phyloP scores from a whole-genome alignment of 2,113 vertebrate species.

The Casuarius casuarius region DNA sequence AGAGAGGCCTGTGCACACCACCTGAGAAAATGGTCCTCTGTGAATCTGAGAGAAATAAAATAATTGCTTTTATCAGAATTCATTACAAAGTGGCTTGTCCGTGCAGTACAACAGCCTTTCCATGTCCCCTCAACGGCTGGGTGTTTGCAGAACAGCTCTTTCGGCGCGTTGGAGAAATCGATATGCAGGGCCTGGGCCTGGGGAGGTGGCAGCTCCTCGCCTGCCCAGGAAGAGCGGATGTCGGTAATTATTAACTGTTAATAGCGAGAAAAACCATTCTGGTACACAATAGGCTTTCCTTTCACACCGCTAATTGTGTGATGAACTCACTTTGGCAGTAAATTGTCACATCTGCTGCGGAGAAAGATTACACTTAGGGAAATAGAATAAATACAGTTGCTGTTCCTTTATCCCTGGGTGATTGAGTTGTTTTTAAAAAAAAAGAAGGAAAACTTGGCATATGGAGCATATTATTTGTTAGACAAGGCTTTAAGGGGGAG shows the following conservation, averaged over 20 bases:
- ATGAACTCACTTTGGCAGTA: conserved; percentile 75
- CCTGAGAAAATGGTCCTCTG: not conserved
- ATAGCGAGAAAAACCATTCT: conserved; percentile 75
- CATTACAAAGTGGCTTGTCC: not conserved
- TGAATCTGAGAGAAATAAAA: not conserved
- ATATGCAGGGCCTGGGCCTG: not conserved
- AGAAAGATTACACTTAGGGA: conserved; percentile 72
- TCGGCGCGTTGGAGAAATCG: rapidly evolving
- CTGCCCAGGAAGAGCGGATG: conserved; percentile 19
- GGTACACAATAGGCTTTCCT: conserved; percentile 75
- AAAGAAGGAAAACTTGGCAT: not conserved
- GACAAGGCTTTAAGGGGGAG: not conserved
- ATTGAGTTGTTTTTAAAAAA: conserved; percentile 20
- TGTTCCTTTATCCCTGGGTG: conserved; percentile 33
- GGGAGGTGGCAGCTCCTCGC: not conserved
- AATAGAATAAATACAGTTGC: conserved; percentile 73
- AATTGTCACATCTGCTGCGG: conserved; percentile 78
- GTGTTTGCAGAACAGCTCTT: not conserved
- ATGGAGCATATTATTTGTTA: not conserved
- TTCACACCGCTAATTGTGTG: conserved; percentile 78
- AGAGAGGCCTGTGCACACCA: rapidly evolving
- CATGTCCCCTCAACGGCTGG: not conserved
- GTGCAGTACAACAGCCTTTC: not conserved
- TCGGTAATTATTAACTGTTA: conserved; percentile 79
- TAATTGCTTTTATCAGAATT: not conserved